A percentile compares a stretch with the other conserved stretches of the same genome.
These are phyloP conservation scores for Nycticryphes semicollaris DNA, from an alignment of 2,113 vertebrate genomes.

Conservation along the genomic window DNA sequence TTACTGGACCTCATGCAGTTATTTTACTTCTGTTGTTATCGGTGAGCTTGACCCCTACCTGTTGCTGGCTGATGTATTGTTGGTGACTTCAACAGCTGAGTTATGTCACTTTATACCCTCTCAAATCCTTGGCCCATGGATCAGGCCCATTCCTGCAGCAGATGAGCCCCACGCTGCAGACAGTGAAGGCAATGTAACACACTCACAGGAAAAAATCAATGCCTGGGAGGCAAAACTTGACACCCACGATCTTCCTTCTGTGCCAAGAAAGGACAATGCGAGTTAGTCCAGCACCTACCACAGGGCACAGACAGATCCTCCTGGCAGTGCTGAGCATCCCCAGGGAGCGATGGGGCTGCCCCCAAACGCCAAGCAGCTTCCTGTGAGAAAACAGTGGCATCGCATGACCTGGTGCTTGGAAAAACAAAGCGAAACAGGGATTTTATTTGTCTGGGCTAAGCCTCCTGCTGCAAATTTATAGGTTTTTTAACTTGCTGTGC, in stretches of 20 bases:
- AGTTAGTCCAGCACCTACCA: neutral
- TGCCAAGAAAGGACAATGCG: fast-evolving
- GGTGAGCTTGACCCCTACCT: neutral
- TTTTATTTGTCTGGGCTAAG: neutral
- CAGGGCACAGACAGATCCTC: neutral
- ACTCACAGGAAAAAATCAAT: neutral
- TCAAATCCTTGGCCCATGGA: neutral
- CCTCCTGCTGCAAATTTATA: conserved; percentile 30
- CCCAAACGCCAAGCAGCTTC: neutral
- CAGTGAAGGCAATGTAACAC: neutral
- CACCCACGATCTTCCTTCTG: too few relatives aligned
- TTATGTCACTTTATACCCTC: neutral
- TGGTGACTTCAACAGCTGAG: neutral
- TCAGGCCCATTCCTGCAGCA: neutral
- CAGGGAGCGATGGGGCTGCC: fast-evolving
- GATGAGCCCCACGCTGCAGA: fast-evolving
- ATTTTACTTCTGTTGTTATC: fast-evolving
- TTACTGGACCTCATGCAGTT: neutral
- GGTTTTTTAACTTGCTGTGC: conserved; percentile 37
- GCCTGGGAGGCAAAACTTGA: neutral
- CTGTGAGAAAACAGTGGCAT: neutral
- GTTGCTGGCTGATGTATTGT: neutral
- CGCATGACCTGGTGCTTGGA: neutral
- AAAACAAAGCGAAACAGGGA: neutral
- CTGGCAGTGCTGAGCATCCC: neutral